Evolutionary conservation across 2,797 vertebrate genomes (phyloP), one percentile per base, ranked within the genome.

Genomic region (Molothrus ater): DNA sequence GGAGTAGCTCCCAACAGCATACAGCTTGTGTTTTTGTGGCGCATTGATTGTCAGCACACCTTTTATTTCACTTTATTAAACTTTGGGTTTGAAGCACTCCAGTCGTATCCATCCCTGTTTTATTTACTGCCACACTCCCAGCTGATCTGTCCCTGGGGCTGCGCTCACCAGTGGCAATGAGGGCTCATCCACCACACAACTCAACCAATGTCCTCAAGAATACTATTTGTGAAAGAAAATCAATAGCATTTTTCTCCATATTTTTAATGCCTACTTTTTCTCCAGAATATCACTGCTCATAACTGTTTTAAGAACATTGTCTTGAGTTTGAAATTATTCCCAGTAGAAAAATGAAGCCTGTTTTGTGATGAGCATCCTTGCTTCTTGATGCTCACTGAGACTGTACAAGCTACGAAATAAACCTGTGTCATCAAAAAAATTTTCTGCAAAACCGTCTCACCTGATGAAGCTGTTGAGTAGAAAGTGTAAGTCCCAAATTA

Each of bases 241-340:
- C 31, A 57, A 53, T 9, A 80, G 48, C 9, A 6, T 50, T 42
- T 38, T 50, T 65, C 29, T 82, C 36, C 26, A 84, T 5, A 68
- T 74, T 92, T 83, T 90, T 78, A 88, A 71, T 81, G 43, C 32
- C 26, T 63, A 26, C 36, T 75, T 89, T 56, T 65, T 34, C n/a
- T 29, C 14, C 2, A 36, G 36, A 90, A 82, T 70, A 88, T 53
- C 60, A 57, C 17, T 42, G 29, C 20, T 92, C 57, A 34, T 73
- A 88, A 86, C 28, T 78, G 45, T 50, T 81, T 48, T 34, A 76
- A 80, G 38, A 88, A 84, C 79, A 92, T 29, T 70, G 26, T 66
- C 48, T 85, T 70, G 40, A 92, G 63, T 71, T 81, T 68, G 50
- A 90, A 95, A 68, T 82, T 88, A 78, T 73, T 88, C 78, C 74